Percentiles rank a stretch among this genome's conserved stretches.
These are phyloP conservation scores for Merops nubicus DNA, from an alignment of 2,113 vertebrate species.

Conservation along the genomic window DNA sequence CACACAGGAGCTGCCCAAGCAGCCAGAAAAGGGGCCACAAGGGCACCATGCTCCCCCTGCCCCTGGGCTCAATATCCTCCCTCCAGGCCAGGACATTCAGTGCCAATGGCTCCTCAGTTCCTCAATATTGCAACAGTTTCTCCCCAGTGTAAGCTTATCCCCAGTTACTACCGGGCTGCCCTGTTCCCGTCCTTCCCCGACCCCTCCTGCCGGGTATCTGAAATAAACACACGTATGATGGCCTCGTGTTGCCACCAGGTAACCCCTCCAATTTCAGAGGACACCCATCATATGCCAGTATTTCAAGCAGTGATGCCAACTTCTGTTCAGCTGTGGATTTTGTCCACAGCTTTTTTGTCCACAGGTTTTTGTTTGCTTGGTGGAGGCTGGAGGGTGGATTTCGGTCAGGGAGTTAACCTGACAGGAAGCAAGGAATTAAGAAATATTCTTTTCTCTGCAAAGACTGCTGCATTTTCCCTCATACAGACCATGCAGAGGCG, in stretches of 20 bases:
- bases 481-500: background rate
- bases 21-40: background rate
- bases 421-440: background rate
- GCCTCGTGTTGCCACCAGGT: background rate
- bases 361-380: background rate
- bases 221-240: background rate
- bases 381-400: too few relatives aligned
- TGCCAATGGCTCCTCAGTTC: background rate
- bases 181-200: background rate
- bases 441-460: background rate
- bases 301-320: background rate
- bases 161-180: background rate
- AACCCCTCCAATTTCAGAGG: background rate
- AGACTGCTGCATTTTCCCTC: background rate
- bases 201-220: fast-evolving
- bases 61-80: background rate
- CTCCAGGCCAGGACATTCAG: fast-evolving
- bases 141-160: background rate
- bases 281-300: background rate
- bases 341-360: too few relatives aligned
- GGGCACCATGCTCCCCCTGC: background rate
- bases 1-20: background rate
- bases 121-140: background rate
- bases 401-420: background rate
- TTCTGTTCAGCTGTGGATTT: background rate